Evolutionary conservation across 2,888 invertebrate genomes (phyloP).

Genomic region (Chymomyza caudatula): DNA sequence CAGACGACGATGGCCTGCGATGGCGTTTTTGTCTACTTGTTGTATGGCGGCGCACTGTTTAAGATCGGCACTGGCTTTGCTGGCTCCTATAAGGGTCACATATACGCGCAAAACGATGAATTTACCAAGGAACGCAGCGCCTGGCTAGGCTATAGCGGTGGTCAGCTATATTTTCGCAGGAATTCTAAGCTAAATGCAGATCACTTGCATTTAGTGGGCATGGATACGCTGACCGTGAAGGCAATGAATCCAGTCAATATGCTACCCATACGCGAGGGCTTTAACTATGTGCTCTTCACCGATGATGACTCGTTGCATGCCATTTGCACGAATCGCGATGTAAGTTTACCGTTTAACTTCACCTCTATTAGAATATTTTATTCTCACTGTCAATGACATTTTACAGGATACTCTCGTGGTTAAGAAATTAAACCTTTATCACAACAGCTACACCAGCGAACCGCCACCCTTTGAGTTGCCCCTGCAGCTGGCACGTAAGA

Average conservation of each 20-base stretch:
- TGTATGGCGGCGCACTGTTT: slow-evolving; percentile 89
- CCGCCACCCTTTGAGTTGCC: slow-evolving; percentile 81
- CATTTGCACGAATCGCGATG: slow-evolving; percentile 88
- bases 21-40: slow-evolving; percentile 92
- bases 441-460: slow-evolving; percentile 66
- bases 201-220: slow-evolving; percentile 77
- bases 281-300: slow-evolving; percentile 81
- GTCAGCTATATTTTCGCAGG: slow-evolving; percentile 88
- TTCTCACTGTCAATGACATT: neutral
- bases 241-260: slow-evolving; percentile 76
- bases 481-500: slow-evolving; percentile 87
- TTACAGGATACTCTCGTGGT: slow-evolving; percentile 88
- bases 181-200: slow-evolving; percentile 79
- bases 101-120: slow-evolving; percentile 90
- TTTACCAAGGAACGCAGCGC: slow-evolving; percentile 89
- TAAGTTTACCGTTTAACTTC: slow-evolving; percentile 75
- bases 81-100: slow-evolving; percentile 93
- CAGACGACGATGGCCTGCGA: slow-evolving; percentile 88
- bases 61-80: slow-evolving; percentile 98
- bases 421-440: slow-evolving; percentile 81
- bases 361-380: neutral
- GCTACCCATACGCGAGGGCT: slow-evolving; percentile 74
- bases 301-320: slow-evolving; percentile 89
- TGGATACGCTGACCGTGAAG: slow-evolving; percentile 79
- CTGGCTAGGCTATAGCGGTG: slow-evolving; percentile 91